These are phyloP conservation scores for Drosophila aldrichi DNA, from an alignment of 2,888 invertebrate species.

Conservation along the genomic window DNA sequence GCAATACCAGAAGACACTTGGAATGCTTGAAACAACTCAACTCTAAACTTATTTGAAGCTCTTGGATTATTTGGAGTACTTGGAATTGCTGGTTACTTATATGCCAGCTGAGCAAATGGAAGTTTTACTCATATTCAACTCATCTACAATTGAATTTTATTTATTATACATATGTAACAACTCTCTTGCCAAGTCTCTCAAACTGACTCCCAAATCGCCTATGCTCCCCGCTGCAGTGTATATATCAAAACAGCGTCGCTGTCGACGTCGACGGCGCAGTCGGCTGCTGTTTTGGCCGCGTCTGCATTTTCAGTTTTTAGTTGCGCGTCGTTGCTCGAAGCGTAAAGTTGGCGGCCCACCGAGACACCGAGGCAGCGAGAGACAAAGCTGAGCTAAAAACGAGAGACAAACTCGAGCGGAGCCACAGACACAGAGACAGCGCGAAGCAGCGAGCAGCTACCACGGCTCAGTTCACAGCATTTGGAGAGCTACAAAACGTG, in stretches of 20 bases:
- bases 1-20: not conserved
- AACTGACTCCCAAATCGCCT: not conserved
- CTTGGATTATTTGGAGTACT: not conserved
- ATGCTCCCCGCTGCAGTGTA: conserved; percentile 27
- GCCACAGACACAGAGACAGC: conserved; percentile 7
- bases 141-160: not conserved
- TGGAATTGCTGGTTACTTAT: not conserved
- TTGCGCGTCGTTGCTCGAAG: conserved; percentile 79
- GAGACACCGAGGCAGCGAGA: conserved; percentile 13
- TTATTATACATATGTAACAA: not conserved
- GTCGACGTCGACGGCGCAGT: conserved; percentile 29
- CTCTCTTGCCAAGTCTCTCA: not conserved
- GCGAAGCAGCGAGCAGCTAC: conserved; percentile 19
- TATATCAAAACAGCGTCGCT: conserved; percentile 31
- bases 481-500: conserved; percentile 46
- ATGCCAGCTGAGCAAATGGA: not conserved
- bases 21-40: not conserved
- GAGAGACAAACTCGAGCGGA: conserved; percentile 5
- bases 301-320: conserved; percentile 74
- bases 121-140: not conserved
- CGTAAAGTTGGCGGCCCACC: conserved; percentile 59
- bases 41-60: no score
- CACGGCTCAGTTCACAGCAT: conserved; percentile 42
- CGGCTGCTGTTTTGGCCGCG: conserved; percentile 61
- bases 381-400: not conserved